Base-by-base conservation (phyloP, 2,797 vertebrate species). In the Amphiprion clarkii region DNA sequence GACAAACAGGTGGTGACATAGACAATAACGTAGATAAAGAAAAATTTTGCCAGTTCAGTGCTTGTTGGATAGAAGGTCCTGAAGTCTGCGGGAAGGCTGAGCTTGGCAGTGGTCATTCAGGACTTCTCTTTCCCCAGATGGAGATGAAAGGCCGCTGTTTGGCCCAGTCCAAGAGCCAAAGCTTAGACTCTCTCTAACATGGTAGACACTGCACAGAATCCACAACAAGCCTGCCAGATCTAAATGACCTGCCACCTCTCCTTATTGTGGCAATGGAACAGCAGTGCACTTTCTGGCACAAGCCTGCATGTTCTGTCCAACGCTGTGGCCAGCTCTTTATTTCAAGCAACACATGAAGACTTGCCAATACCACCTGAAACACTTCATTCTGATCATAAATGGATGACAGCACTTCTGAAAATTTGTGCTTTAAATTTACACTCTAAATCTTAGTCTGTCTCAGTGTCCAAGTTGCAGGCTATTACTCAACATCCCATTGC, bases 181-280 rank as follows among this genome's bases (percentile, higher is more conserved):
- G 66, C 74, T 74, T 69, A 61, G 67, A 68, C 57, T 76, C 42
- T 27, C 65, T 67, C 39, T 57, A 66, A 76, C 76, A 72, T 65
- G 55, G 67, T 19, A 74, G 82, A 90, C 68, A 82, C 88, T 88
- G 86, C 65, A 75, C 81, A 87, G 85, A 85, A 82, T 70, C 78
- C 61, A 82, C 78, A 82, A 68, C 67, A 76, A 74, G 56, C 39
- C 3, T 16, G 69, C 73, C 83, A 83, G 73, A 71, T 78, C 77
- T 70, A 84, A 87, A 84, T 82, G 83, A 83, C 77, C 83, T 88
- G 88, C 82, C 88, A 87, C 89, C 84, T 93, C 81, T 31, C 66
- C 75, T 90, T 87, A 84, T 52, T 55, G 59, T 67, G 81, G 77
- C 81, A 53, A 67, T 44, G 63, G 74, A 85, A 62, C 71, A 85